Conservation (phyloP, 2,113 vertebrate species). For the Jacana jacana region DNA sequence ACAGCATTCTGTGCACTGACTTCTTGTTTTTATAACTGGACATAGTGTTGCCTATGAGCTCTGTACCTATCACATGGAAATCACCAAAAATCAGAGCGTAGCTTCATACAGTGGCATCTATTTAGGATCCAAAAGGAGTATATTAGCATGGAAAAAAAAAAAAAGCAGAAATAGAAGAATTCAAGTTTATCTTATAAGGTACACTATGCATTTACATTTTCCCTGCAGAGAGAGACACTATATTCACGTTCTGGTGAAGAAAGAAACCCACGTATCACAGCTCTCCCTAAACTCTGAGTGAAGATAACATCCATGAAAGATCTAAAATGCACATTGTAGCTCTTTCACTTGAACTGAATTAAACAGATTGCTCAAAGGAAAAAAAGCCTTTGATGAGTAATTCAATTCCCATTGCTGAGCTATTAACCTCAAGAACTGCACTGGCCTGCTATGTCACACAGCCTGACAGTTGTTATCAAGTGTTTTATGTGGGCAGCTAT, state of each 20-base stretch:
- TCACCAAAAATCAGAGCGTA: not conserved
- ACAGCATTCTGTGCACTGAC: not conserved
- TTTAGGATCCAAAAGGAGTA: not conserved
- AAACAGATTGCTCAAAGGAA: not conserved
- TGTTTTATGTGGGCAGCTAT: not conserved
- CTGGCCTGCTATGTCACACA: not conserved
- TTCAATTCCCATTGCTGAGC: not conserved
- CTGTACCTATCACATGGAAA: slow-evolving; percentile 6
- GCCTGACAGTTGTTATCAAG: not conserved
- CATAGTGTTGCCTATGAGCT: slow-evolving; percentile 17
- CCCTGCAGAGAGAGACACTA: slow-evolving; percentile 29
- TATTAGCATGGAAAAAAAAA: slow-evolving; percentile 6
- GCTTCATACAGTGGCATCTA: slow-evolving; percentile 17
- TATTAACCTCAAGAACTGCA: not conserved
- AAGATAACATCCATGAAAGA: not conserved
- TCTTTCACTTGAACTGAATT: not conserved
- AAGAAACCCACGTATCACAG: not conserved
- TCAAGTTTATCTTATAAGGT: slow-evolving; percentile 43
- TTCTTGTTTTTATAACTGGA: slow-evolving; percentile 41
- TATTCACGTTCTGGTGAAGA: slow-evolving; percentile 30
- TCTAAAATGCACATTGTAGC: not conserved
- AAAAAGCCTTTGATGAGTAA: not conserved
- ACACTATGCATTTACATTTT: slow-evolving; percentile 58
- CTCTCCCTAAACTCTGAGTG: not conserved
- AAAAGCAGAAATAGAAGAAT: slow-evolving; percentile 27